Base-by-base conservation (phyloP, 2,113 vertebrate species). In the Arothron firmamentum region DNA sequence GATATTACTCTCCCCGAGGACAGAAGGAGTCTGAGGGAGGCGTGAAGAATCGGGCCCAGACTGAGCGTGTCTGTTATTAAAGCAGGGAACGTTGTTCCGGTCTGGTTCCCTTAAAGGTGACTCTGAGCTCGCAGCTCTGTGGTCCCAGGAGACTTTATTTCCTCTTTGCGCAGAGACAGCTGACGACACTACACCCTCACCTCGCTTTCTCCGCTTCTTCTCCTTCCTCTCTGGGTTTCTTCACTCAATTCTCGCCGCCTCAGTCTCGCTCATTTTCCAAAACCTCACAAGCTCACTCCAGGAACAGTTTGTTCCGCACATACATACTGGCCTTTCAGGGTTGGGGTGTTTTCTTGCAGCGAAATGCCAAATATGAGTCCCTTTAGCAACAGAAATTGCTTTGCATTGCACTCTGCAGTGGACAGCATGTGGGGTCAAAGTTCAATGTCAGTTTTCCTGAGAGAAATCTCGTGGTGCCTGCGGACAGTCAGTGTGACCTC, bases 21-120 rank as follows among this genome's bases (percentile, higher is more conserved):
- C 69, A 68, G 67, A 59, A 21, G 61, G 57, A 82, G 59, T 65
- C 79, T 75, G 70, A 75, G 78, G 12, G 34, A 76, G 79, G 75
- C 75, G 69, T 81, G 74, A 83, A 84, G 67, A 85, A 85, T 79
- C 53, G 67, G 59, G 42, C 84, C 82, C 74, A 80, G 87, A 74
- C 73, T 70, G 55, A 38, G 9, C 10, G 1, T 38, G 12, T 10
- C 34, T 12, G 34, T 89, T 87, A 84, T 89, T 84, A 81, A 80
- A 72, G 57, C 66, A 66, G 77, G 82, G 76, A 86, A 85, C 65
- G 85, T 82, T 83, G 79, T 83, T 78, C 62, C 74, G 71, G 47
- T 61, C 56, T 82, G 82, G 85, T 87, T 67, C 65, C 85, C 62
- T 86, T 87, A 57, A 58, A 43, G 25, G 25, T 28, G 67, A 75